Base-by-base conservation (phyloP, 2,888 invertebrate species). In the Parnassius apollo region DNA sequence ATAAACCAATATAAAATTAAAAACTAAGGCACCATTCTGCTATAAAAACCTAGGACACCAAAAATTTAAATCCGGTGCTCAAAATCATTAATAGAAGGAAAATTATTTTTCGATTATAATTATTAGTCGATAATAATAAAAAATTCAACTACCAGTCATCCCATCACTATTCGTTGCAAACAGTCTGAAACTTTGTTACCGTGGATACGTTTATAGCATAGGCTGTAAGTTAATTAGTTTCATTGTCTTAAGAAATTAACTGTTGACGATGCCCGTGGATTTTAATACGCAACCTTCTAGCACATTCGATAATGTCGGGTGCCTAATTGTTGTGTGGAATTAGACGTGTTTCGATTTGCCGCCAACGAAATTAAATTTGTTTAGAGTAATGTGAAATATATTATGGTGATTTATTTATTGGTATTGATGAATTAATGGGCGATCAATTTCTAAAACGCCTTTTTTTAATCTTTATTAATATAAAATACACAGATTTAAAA, bases 221-320 rank as follows among this genome's bases (percentile, higher is more conserved):
- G 11, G n/a, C 51, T 51, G 18, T 59, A 53, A 60, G 22, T 13
- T 62, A 54, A 66, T 71, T 10, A 69, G 71, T 58, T 76, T 72
- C 48, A 67, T 67, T 61, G 61, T 55, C 12, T 12, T 11, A 13
- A 52, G 13, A 49, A 49, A 60, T 60, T 59, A 51, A 51, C 2
- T 11, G 46, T 45, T 18, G 49, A 52, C n/a, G 12, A 13, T 4
- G 12, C 65, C 53, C 7, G 51, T 75, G 0, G 69, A 45, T 25
- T 44, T 45, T 10, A 45, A 1, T 11, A n/a, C 51, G n/a, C 55
- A n/a, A 11, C 44, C 12, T 48, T 48, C 48, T 18, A 18, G 22
- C 11, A 12, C 45, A 12, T 55, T 55, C 12, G 8, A 45, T 18
- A 11, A 42, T 35, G 13, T 9, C 18, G 22, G 42, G 22, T 46